Evolutionary conservation across 2,113 vertebrate genomes (phyloP), one percentile per base, ranked within the genome.

Genomic region (Ariopsis seemanni): DNA sequence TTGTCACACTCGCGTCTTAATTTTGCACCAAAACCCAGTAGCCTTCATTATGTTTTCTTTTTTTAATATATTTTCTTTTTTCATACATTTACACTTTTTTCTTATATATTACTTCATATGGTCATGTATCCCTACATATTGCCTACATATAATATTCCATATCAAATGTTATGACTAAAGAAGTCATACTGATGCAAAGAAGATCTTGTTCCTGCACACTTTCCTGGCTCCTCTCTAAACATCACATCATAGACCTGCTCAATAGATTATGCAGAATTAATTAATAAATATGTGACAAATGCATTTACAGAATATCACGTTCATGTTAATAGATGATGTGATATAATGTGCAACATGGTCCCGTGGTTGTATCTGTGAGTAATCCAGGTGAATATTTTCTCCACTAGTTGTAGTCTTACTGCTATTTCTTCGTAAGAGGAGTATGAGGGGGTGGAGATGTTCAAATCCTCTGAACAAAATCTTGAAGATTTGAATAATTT

Each of bases 81-180:
- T 42, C 2, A 42, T 42, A 42, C 34, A 42, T 42, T 42, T 42
- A 42, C 34, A 42, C 34, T 42, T 42, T 52, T 77, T 78, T 27
- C 25, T 3, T 55, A 55, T 5, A 27, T 78, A 78, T 78, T 78
- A 27, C 75, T 55, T n/a, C 48, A 78, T 53, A 78, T 27, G 48
- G n/a, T 78, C 75, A n/a, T 78, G 27, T 78, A 78, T 55, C 27
- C 50, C 15, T 78, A 55, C 52, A 78, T 78, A 55, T 78, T 78
- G 55, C 52, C 55, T 78, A 25, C 48, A 77, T 79, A 79, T 55
- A 75, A 50, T 75, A 75, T 5, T 25, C 7, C 34, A 42, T 75
- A 27, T 55, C 5, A 27, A 17, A 27, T 57, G 52, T 50, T 22
- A 74, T 22, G 18, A 18, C 30, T 50, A 22, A n/a, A 12, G 74